Conservation (phyloP, 1,140 invertebrate species). For the Cryptotermes secundus region DNA sequence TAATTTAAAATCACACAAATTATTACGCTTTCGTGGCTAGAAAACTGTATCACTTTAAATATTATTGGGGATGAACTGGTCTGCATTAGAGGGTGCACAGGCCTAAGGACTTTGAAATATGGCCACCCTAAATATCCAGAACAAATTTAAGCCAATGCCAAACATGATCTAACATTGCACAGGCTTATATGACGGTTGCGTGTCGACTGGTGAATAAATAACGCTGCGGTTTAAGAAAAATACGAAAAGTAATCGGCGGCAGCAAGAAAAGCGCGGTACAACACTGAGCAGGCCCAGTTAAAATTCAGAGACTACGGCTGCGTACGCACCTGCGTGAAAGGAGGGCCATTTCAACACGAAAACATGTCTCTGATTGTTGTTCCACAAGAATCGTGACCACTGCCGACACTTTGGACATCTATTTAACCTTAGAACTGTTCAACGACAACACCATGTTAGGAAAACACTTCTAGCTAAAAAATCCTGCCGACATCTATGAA, state of each 20-base stretch:
- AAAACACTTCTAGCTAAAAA: slow-evolving; percentile 39
- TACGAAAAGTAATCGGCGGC: slow-evolving; percentile 10
- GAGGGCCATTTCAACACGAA: slow-evolving; percentile 42
- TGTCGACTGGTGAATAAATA: background rate
- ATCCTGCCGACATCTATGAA: slow-evolving; percentile 40
- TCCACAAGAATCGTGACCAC: slow-evolving; percentile 32
- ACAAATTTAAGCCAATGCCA: slow-evolving; percentile 27
- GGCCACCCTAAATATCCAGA: slow-evolving; percentile 24
- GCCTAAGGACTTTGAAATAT: slow-evolving; percentile 20
- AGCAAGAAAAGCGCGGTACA: slow-evolving; percentile 44
- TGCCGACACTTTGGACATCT: slow-evolving; percentile 29
- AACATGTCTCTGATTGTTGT: slow-evolving; percentile 38
- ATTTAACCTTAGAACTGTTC: slow-evolving; percentile 29
- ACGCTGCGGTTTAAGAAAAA: slow-evolving; percentile 22
- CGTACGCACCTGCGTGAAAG: slow-evolving; percentile 85
- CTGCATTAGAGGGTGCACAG: background rate
- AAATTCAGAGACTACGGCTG: slow-evolving; percentile 78
- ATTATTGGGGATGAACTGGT: background rate
- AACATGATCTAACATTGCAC: background rate
- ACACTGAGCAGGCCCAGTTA: slow-evolving; percentile 76
- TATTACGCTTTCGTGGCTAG: too few relatives aligned
- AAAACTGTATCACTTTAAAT: background rate
- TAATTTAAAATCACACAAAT: too few relatives aligned
- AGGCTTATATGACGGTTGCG: background rate
- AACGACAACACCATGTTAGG: slow-evolving; percentile 36